Base-by-base conservation (phyloP, 2,888 invertebrate genomes). In the Hedya salicella region DNA sequence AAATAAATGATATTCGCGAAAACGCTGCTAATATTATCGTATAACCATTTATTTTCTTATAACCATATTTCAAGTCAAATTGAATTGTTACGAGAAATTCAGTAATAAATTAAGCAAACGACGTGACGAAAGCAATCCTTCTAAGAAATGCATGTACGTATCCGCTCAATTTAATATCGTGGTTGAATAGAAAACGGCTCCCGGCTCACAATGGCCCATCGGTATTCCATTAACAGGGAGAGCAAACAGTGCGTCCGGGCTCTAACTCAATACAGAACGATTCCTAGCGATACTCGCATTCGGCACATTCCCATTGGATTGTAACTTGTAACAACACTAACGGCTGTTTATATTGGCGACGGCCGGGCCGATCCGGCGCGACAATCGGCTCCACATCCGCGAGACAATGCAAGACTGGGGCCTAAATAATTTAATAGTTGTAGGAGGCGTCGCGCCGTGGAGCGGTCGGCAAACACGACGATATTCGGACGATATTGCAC, bases 351-450 rank as follows among this genome's bases (percentile, higher is more conserved):
- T 87, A 86, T 81, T 86, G 81, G 80, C 81, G 79, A 68, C 78
- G 75, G 71, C 75, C 72, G 75, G 76, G 68, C 72, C 73, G 73
- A 71, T 71, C 75, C 74, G 78, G 74, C 56, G 72, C 72, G 75
- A 75, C 79, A 72, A 78, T 77, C 78, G 77, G 70, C 62, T 62
- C 66, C 62, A 66, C 71, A 70, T 86, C 83, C 86, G 87, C 89
- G 89, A 87, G 86, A 91, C 91, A 88, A 91, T 89, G 82, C 87
- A 82, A 84, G 82, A 85, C 86, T 79, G 32, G 82, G 78, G 79
- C 83, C 87, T 88, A 89, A 89, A 91, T 91, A 89, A 91, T 90
- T 87, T 89, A 88, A 88, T 89, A 89, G 88, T 84, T 82, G 79
- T 80, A 57, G 44, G 57, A 57, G 81, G 77, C 78, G 78, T 74